A percentile compares a stretch with the other conserved stretches of the same genome.
Conservation (phyloP, 2,888 invertebrate genomes). For the Heliconius cydno region DNA sequence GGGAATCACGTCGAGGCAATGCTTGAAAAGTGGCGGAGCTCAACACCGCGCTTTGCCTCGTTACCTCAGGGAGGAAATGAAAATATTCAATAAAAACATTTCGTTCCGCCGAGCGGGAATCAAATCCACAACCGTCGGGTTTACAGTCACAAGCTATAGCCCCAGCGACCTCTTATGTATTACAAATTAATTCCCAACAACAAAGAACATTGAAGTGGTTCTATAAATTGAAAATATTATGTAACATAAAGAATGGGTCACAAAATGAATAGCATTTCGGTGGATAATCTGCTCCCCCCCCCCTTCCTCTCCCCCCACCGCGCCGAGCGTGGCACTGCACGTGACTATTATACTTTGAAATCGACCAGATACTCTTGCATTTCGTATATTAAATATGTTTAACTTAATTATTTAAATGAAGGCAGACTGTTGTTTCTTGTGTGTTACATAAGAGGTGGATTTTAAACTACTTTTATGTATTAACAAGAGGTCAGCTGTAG, state of each 20-base stretch:
- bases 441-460: background rate
- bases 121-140: background rate
- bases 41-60: too few relatives aligned
- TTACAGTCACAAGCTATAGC: background rate
- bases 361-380: slow-evolving; percentile 23
- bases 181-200: background rate
- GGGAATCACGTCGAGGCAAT: too few relatives aligned
- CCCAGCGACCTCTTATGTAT: background rate
- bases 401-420: slow-evolving; percentile 24
- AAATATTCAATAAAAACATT: background rate
- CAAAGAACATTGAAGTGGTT: background rate
- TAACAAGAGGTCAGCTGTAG: background rate
- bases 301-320: background rate
- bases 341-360: slow-evolving; percentile 46
- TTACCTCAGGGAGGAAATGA: too few relatives aligned
- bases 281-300: background rate
- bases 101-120: background rate
- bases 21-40: too few relatives aligned
- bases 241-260: slow-evolving; percentile 39
- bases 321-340: slow-evolving; percentile 39
- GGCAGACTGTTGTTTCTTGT: slow-evolving; percentile 7
- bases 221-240: slow-evolving; percentile 21
- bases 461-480: slow-evolving; percentile 1
- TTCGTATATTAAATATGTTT: slow-evolving; percentile 38
- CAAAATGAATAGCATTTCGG: slow-evolving; percentile 38